Percentiles rank a stretch among this genome's conserved stretches.
Evolutionary conservation across 1,140 invertebrate species (phyloP).

Genomic region (Drosophila varians): DNA sequence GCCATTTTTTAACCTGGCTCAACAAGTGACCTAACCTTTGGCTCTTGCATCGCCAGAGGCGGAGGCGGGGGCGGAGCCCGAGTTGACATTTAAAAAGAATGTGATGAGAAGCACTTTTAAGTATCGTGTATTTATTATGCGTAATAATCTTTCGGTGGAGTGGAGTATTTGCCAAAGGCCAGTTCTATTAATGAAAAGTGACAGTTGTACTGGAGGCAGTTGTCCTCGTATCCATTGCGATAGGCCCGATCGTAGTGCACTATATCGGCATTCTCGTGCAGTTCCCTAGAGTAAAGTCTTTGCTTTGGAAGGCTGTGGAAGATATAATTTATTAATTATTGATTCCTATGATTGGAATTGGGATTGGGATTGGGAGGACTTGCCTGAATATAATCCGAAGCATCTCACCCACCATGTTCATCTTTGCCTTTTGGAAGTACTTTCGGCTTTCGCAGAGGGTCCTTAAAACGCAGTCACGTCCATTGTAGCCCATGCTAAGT

Average conservation of each 20-base stretch:
- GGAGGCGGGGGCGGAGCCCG: constrained; percentile 1
- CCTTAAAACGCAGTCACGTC: constrained; percentile 87
- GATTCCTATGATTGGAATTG: too few relatives aligned
- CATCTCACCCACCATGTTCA: constrained; percentile 82
- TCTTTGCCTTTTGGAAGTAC: constrained; percentile 85
- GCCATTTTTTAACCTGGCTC: constrained; percentile 61
- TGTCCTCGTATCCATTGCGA: constrained; percentile 84
- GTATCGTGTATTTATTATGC: constrained; percentile 61
- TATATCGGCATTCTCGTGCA: constrained; percentile 87
- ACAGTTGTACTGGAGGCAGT: constrained; percentile 87
- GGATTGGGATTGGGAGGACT: neutral
- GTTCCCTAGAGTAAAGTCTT: constrained; percentile 86
- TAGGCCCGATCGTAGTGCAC: constrained; percentile 87
- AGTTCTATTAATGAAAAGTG: constrained; percentile 90
- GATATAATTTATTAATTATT: neutral
- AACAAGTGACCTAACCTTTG: constrained; percentile 48
- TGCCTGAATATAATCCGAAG: constrained; percentile 75
- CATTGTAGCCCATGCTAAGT: constrained; percentile 84
- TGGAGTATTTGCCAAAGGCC: constrained; percentile 88
- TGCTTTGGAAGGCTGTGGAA: constrained; percentile 86
- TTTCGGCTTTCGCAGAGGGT: constrained; percentile 90
- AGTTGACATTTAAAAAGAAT: constrained; percentile 57
- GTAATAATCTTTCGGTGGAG: constrained; percentile 72
- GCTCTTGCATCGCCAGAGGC: neutral
- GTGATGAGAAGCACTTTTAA: constrained; percentile 53